Evolutionary conservation across 2,113 vertebrate genomes (phyloP).

Genomic region (Saccopteryx leptura): DNA sequence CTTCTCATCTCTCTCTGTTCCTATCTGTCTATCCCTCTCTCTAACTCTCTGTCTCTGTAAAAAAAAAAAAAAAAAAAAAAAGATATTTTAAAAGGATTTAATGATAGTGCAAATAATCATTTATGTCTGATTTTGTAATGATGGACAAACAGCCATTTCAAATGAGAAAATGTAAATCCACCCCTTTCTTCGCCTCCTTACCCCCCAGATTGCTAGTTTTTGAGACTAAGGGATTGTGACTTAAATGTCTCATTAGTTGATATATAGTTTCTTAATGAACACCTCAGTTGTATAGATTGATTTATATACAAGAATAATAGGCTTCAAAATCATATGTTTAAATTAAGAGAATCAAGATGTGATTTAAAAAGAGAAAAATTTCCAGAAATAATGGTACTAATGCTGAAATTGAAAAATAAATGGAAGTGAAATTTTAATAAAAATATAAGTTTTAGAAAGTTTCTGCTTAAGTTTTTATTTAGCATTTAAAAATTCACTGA

Average conservation of each 20-base stretch:
- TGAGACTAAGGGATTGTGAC: neutral
- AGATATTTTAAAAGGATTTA: slow-evolving; percentile 42
- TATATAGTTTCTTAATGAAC: slow-evolving; percentile 38
- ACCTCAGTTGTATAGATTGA: neutral
- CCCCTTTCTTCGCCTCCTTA: neutral
- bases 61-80: slow-evolving; percentile 15
- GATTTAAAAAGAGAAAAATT: slow-evolving; percentile 52
- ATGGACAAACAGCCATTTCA: slow-evolving; percentile 37
- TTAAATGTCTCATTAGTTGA: slow-evolving; percentile 1
- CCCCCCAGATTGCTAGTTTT: neutral
- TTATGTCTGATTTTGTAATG: slow-evolving; percentile 38
- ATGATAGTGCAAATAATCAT: slow-evolving; percentile 12
- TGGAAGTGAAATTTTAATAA: slow-evolving; percentile 27
- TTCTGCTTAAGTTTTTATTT: slow-evolving; percentile 54
- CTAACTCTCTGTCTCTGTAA: too few species aligned
- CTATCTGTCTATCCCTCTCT: too few species aligned
- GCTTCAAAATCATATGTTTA: slow-evolving; percentile 48
- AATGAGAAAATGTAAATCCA: neutral
- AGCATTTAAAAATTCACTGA: slow-evolving; percentile 58
- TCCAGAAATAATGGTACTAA: slow-evolving; percentile 10
- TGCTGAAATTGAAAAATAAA: slow-evolving; percentile 31
- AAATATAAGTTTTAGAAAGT: slow-evolving; percentile 45
- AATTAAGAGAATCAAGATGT: slow-evolving; percentile 43
- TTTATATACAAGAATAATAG: neutral
- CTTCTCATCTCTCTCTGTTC: too few species aligned